phyloP scores from a whole-genome alignment of 2,797 vertebrate species.

The Linurgus olivaceus region DNA sequence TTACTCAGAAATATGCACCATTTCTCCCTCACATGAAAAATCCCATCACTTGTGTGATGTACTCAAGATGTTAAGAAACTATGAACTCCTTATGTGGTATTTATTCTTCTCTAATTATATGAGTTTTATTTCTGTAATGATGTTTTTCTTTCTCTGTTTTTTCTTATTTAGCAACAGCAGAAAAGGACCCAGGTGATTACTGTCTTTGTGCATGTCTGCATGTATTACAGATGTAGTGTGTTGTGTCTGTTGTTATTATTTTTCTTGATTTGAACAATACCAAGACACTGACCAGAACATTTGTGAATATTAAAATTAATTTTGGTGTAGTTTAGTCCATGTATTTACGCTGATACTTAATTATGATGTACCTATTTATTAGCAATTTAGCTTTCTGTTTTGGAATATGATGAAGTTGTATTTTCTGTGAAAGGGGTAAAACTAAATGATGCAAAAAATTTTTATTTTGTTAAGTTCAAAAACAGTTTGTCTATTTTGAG shows the following conservation, averaged over 20 bases:
- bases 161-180: conserved; percentile 68
- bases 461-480: not conserved
- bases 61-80: not conserved
- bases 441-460: not conserved
- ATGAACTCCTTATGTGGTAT: not conserved
- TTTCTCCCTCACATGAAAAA: not conserved
- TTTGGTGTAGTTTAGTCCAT: not conserved
- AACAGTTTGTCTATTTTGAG: not conserved
- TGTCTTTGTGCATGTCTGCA: conserved; percentile 59
- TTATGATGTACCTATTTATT: not conserved
- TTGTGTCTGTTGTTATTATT: not conserved
- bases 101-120: not conserved
- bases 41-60: not conserved
- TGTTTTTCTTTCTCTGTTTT: not conserved
- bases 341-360: not conserved
- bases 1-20: not conserved
- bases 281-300: not conserved
- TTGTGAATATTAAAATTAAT: not conserved
- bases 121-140: not conserved
- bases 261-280: not conserved
- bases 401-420: not conserved
- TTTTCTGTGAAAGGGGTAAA: not conserved
- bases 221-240: not conserved
- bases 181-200: conserved; percentile 81
- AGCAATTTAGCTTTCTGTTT: not conserved